Conservation (phyloP, 2,113 vertebrate genomes). For the Microtus oregoni region DNA sequence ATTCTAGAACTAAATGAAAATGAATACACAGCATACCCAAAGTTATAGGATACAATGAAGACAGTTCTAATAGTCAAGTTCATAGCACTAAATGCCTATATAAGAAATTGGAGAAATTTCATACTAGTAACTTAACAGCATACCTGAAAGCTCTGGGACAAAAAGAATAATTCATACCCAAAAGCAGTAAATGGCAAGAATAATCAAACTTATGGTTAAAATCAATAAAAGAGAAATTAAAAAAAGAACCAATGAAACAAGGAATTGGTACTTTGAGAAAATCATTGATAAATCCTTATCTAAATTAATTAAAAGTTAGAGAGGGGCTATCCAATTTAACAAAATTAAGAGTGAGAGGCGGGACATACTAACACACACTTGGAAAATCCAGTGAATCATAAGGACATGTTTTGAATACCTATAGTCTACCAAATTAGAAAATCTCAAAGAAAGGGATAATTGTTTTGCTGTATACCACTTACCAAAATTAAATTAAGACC, state of each 20-base stretch:
- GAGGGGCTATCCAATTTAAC: background rate
- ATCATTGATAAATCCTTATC: background rate
- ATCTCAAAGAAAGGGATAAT: background rate
- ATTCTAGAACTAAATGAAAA: background rate
- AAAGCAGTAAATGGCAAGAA: background rate
- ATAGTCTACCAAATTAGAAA: background rate
- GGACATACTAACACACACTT: background rate
- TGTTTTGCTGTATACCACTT: background rate
- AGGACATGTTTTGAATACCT: background rate
- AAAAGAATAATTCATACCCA: background rate
- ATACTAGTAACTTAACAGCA: background rate
- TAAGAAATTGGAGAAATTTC: background rate
- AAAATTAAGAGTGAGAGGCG: background rate
- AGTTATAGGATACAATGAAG: background rate
- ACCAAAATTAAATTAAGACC: background rate
- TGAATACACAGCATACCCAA: background rate
- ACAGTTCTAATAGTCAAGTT: background rate
- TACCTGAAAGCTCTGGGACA: background rate
- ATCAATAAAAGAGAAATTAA: background rate
- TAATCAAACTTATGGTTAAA: background rate
- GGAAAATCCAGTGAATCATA: background rate
- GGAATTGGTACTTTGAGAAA: background rate
- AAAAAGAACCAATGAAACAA: background rate
- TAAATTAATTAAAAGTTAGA: background rate
- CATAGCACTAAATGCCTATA: background rate